Conservation (phyloP, 2,797 vertebrate genomes). For the Macropodus opercularis region DNA sequence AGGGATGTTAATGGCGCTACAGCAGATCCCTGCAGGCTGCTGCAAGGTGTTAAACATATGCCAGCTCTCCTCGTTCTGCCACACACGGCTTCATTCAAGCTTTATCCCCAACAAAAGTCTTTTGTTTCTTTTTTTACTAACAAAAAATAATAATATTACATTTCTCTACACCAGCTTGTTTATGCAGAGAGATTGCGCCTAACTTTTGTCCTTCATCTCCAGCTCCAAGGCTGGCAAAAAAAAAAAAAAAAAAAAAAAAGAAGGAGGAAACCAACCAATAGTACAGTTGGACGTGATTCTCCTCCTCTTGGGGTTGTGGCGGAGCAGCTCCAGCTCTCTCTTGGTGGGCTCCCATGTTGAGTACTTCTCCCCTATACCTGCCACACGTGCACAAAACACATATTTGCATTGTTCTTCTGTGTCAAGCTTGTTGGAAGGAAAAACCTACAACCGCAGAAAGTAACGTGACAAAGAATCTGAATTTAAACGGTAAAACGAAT, state of each 20-base stretch:
- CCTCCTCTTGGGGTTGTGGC: conserved; percentile 96
- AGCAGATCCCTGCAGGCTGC: conserved; percentile 42
- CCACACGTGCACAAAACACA: conserved; percentile 1
- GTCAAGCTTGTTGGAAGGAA: too few species aligned
- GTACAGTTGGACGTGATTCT: conserved; percentile 99
- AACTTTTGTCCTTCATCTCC: too few species aligned
- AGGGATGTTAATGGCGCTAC: conserved; percentile 44
- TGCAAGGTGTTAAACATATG: conserved; percentile 53
- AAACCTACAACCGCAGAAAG: too few species aligned
- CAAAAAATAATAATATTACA: too few species aligned
- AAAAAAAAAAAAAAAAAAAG: too few species aligned
- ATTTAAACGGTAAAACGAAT: background rate
- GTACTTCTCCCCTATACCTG: conserved; percentile 96
- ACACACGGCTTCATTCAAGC: conserved; percentile 10
- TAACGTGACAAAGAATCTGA: background rate
- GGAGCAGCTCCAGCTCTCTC: conserved; percentile 93
- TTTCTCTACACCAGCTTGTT: too few species aligned
- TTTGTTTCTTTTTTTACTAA: background rate
- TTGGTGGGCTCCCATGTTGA: conserved; percentile 98
- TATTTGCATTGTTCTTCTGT: background rate
- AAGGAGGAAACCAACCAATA: conserved; percentile 86
- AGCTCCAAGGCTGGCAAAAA: background rate
- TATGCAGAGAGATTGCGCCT: too few species aligned
- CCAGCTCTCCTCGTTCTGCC: conserved; percentile 20
- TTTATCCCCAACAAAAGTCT: background rate